These are phyloP conservation scores for Parnassius orleans DNA, from an alignment of 2,888 invertebrate species.

Conservation along the genomic window DNA sequence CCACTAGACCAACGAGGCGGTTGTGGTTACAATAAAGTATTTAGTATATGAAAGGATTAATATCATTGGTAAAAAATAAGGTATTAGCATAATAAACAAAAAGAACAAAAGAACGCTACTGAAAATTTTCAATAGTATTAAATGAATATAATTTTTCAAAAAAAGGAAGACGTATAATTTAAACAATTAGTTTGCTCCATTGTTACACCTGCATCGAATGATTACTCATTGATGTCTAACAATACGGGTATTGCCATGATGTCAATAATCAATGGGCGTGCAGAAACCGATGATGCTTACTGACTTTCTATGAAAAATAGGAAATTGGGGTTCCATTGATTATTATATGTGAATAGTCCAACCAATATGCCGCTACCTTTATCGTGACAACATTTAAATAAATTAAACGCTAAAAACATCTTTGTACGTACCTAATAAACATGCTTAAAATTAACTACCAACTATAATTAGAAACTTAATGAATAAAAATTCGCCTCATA, in stretches of 20 bases:
- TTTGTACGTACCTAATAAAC: background rate
- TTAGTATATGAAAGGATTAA: too few relatives aligned
- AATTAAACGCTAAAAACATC: too few relatives aligned
- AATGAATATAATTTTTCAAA: too few relatives aligned
- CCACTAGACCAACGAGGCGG: too few relatives aligned
- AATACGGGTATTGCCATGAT: constrained; percentile 32
- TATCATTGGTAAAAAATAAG: too few relatives aligned
- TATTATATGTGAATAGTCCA: constrained; percentile 12
- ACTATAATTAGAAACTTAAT: constrained; percentile 50
- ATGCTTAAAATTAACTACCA: constrained; percentile 33
- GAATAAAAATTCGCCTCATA: constrained; percentile 40
- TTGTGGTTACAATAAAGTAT: too few relatives aligned
- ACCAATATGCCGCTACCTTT: background rate
- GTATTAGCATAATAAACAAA: too few relatives aligned
- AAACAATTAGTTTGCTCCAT: constrained; percentile 14
- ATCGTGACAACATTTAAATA: too few relatives aligned
- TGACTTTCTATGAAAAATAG: constrained; percentile 67
- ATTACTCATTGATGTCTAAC: constrained; percentile 22
- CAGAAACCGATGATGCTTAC: constrained; percentile 48
- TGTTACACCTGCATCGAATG: constrained; percentile 17
- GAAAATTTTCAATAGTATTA: too few relatives aligned
- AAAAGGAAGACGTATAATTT: background rate
- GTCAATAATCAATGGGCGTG: constrained; percentile 40
- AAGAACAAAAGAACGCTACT: too few relatives aligned
- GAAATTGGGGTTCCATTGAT: constrained; percentile 47